Evolutionary conservation across 2,113 vertebrate species (phyloP).

Genomic region (Cairina moschata): DNA sequence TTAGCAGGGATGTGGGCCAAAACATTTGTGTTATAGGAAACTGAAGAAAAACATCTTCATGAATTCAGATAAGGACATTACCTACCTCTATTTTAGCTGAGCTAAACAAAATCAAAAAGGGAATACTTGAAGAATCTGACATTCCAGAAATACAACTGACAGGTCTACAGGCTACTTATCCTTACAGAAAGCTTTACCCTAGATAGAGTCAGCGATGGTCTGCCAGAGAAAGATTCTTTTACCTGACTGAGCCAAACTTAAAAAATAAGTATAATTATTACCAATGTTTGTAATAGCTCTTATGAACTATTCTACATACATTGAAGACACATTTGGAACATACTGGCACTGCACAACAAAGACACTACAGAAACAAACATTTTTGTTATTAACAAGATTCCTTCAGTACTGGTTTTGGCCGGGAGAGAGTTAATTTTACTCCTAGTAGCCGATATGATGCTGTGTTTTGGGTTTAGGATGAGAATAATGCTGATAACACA

Average conservation of each 20-base stretch:
- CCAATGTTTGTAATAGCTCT: not conserved
- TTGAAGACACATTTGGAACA: not conserved
- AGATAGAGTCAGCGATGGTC: not conserved
- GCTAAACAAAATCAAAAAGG: not conserved
- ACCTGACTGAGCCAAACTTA: not conserved
- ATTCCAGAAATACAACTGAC: not conserved
- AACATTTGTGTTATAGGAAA: not conserved
- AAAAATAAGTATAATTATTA: not conserved
- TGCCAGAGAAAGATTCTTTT: not conserved
- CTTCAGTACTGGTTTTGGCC: not conserved
- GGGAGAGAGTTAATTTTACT: not conserved
- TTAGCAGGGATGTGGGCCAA: not conserved
- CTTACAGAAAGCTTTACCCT: not conserved
- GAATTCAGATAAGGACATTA: not conserved
- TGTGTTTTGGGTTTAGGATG: not conserved
- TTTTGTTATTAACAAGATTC: not conserved
- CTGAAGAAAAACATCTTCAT: not conserved
- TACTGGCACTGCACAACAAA: not conserved
- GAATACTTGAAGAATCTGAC: not conserved
- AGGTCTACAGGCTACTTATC: not conserved
- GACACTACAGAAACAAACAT: not conserved
- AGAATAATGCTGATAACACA: not conserved
- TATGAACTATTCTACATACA: not conserved
- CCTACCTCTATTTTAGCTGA: not conserved
- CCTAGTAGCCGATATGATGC: not conserved